Conservation (phyloP, 2,888 invertebrate genomes). For the Arenicola marina region DNA sequence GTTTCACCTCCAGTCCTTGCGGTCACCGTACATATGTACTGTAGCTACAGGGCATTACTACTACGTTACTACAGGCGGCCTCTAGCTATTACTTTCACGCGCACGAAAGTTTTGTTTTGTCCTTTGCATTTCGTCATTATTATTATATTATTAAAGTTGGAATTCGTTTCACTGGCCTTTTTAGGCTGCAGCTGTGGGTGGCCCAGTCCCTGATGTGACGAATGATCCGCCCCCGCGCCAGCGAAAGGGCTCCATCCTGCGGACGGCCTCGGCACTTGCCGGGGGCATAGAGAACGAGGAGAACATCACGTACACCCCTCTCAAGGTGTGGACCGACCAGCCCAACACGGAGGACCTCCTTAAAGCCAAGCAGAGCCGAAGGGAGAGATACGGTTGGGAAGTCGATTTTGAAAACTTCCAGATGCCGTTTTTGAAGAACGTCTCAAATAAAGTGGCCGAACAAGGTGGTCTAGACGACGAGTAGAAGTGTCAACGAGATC, state of each 20-base stretch:
- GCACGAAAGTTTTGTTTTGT: too few relatives aligned
- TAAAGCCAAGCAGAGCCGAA: constrained; percentile 39
- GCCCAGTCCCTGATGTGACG: too few relatives aligned
- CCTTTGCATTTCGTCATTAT: too few relatives aligned
- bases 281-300: constrained; percentile 56
- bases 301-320: constrained; percentile 55
- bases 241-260: constrained; percentile 55
- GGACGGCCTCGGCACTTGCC: constrained; percentile 56
- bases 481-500: too few relatives aligned
- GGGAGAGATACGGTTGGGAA: constrained; percentile 60
- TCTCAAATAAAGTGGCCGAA: constrained; percentile 23
- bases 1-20: too few relatives aligned
- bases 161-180: background rate
- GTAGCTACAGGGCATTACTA: too few relatives aligned
- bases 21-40: too few relatives aligned
- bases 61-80: too few relatives aligned
- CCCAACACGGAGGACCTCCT: constrained; percentile 53
- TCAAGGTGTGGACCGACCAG: constrained; percentile 58
- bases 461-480: constrained; percentile 2
- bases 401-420: constrained; percentile 59
- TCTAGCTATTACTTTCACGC: too few relatives aligned
- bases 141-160: too few relatives aligned
- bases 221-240: constrained; percentile 28
- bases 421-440: constrained; percentile 58
- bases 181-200: background rate